Percentiles rank a stretch among this genome's conserved stretches.
These are phyloP conservation scores for Beroe ovata DNA, from an alignment of 37 sponge, comb jelly and placozoan species.

Conservation along the genomic window DNA sequence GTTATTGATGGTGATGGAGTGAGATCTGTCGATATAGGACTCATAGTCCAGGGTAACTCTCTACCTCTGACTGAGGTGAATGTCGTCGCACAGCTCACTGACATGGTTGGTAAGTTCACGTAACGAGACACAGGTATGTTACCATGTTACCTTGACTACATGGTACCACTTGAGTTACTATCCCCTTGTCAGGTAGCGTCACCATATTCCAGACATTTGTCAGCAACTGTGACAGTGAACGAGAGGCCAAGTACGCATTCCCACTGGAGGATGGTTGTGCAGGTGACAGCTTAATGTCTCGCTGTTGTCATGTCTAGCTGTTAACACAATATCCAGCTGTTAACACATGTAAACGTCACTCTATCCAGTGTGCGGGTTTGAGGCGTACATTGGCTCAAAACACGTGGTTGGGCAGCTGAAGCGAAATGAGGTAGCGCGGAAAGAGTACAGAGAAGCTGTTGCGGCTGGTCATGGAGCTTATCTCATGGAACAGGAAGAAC, in stretches of 20 bases:
- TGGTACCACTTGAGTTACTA: too few relatives aligned
- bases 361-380: constrained; percentile 93
- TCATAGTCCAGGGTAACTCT: neutral
- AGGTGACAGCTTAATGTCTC: constrained; percentile 68
- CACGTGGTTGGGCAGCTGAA: constrained; percentile 97
- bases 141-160: too few relatives aligned
- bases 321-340: neutral
- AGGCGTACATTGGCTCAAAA: constrained; percentile 97
- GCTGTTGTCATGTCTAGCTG: neutral
- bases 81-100: constrained; percentile 29
- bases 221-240: constrained; percentile 79
- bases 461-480: constrained; percentile 97
- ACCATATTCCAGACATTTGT: constrained; percentile 86
- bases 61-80: constrained; percentile 5
- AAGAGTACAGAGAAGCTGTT: constrained; percentile 97
- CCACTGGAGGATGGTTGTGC: constrained; percentile 97
- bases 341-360: neutral
- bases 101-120: constrained; percentile 65
- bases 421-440: constrained; percentile 98
- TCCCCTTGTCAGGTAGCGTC: constrained; percentile 72
- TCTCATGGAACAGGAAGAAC: constrained; percentile 99
- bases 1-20: neutral
- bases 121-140: too few relatives aligned
- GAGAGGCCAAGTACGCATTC: constrained; percentile 98
- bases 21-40: constrained; percentile 11